These are phyloP conservation scores for Muscina levida DNA, from an alignment of 2,888 invertebrate genomes.

Conservation along the genomic window DNA sequence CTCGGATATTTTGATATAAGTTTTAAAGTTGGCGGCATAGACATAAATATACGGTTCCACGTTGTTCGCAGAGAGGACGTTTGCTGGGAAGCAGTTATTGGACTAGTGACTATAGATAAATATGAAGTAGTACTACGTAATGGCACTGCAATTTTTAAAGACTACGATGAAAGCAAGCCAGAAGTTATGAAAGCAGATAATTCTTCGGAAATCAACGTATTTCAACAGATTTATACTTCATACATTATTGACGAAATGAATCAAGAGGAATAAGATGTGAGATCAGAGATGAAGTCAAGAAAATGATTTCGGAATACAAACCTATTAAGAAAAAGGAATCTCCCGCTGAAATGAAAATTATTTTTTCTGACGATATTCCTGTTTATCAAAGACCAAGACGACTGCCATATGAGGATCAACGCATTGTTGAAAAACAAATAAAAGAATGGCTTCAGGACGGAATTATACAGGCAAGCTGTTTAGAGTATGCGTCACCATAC, in stretches of 20 bases:
- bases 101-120: background rate
- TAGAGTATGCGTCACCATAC: too few species aligned
- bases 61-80: background rate
- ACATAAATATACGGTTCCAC: background rate
- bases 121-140: background rate
- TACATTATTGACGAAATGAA: background rate
- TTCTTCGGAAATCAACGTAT: background rate
- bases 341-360: too few species aligned
- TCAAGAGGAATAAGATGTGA: background rate
- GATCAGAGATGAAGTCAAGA: background rate
- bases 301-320: background rate
- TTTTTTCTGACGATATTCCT: too few species aligned
- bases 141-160: too few species aligned
- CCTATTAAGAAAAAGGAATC: slow-evolving; percentile 38
- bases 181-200: too few species aligned
- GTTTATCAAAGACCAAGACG: too few species aligned
- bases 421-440: too few species aligned
- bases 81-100: background rate
- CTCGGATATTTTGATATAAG: background rate
- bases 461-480: too few species aligned
- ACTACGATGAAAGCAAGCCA: too few species aligned
- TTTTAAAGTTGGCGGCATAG: background rate
- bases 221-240: background rate
- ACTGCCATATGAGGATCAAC: too few species aligned
- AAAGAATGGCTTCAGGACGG: too few species aligned